These are phyloP conservation scores for Leptinotarsa haldemani DNA, from an alignment of 2,888 invertebrate genomes.

Conservation along the genomic window DNA sequence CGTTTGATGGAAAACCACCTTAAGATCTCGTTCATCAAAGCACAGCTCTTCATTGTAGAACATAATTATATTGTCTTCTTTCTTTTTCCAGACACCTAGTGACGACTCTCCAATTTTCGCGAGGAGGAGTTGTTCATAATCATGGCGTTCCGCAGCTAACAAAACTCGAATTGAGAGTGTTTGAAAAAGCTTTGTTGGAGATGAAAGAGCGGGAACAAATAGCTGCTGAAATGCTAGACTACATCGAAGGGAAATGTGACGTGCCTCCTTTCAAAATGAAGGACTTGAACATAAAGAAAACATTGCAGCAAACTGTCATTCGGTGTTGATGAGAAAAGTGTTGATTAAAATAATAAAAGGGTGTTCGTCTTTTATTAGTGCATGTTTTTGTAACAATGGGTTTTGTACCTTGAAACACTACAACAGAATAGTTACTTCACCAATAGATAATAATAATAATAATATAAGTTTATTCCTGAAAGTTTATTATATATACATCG, in stretches of 20 bases:
- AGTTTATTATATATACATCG: no score
- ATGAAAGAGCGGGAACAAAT: constrained; percentile 59
- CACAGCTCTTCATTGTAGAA: background rate
- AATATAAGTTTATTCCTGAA: no score
- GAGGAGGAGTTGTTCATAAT: constrained; percentile 66
- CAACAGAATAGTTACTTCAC: no score
- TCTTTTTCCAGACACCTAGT: constrained; percentile 58
- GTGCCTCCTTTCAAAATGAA: constrained; percentile 48
- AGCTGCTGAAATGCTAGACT: constrained; percentile 51
- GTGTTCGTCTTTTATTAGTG: background rate
- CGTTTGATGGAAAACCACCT: no score
- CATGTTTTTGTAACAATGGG: no score
- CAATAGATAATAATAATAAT: no score
- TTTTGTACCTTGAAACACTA: no score
- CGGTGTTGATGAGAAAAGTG: background rate
- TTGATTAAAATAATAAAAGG: background rate
- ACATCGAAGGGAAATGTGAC: constrained; percentile 40
- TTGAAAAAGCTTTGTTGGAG: constrained; percentile 64
- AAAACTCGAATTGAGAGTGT: constrained; percentile 62
- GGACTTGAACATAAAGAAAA: constrained; percentile 46
- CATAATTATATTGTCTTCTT: background rate
- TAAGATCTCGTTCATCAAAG: background rate
- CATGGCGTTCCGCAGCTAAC: constrained; percentile 67
- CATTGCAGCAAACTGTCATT: constrained; percentile 46
- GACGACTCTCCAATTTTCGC: constrained; percentile 66